Evolutionary conservation across 2,888 invertebrate genomes (phyloP).

Genomic region (Ophion slaviceki): DNA sequence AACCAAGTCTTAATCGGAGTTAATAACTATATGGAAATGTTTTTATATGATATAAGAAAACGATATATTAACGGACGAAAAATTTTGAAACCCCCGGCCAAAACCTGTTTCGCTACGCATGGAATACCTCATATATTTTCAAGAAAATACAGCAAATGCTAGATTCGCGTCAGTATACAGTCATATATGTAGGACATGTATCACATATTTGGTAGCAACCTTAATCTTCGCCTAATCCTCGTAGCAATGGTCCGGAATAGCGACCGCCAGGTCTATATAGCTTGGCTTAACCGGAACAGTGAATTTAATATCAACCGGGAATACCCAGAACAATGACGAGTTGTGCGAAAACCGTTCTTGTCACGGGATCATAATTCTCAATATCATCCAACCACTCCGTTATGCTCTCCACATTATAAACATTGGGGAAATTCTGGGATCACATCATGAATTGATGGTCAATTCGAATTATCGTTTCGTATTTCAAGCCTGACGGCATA

Average conservation of each 20-base stretch:
- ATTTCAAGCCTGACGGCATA: background rate
- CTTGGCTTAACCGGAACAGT: conserved; percentile 49
- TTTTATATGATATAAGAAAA: too few species aligned
- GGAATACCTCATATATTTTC: too few species aligned
- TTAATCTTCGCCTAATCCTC: conserved; percentile 65
- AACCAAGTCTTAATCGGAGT: too few species aligned
- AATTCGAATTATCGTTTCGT: background rate
- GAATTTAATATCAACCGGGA: conserved; percentile 51
- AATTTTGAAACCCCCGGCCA: too few species aligned
- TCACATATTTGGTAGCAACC: conserved; percentile 44
- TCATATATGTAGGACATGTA: conserved; percentile 39
- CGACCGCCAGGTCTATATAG: conserved; percentile 27
- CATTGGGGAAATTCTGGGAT: conserved; percentile 3
- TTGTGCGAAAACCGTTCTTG: conserved; percentile 8
- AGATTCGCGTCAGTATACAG: conserved; percentile 18
- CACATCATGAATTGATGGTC: conserved; percentile 35
- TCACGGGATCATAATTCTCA: conserved; percentile 47
- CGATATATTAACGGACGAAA: too few species aligned
- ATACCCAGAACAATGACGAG: background rate
- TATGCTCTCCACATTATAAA: background rate
- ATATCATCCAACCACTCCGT: conserved; percentile 29
- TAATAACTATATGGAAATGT: too few species aligned
- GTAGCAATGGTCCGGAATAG: conserved; percentile 56
- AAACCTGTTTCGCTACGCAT: too few species aligned
- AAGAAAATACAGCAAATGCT: conserved; percentile 23